Conservation (phyloP, 2,888 invertebrate species). For the Graphium colonna region DNA sequence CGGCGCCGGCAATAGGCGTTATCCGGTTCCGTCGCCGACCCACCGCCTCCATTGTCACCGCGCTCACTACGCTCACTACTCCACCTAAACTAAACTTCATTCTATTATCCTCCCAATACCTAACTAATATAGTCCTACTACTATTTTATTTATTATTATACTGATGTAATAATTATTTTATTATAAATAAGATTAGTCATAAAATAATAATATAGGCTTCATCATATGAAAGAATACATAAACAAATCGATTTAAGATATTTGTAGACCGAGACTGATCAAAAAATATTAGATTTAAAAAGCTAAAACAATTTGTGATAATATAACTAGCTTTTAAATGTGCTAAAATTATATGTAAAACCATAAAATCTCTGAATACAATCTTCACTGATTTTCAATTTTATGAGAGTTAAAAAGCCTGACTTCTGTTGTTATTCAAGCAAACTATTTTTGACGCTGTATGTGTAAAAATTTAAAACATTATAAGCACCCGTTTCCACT, state of each 20-base stretch:
- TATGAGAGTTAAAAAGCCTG: not conserved
- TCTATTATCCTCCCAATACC: slow-evolving; percentile 61
- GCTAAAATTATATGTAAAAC: too few relatives aligned
- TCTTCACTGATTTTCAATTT: not conserved
- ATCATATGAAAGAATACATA: not conserved
- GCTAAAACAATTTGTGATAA: too few relatives aligned
- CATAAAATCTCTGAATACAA: too few relatives aligned
- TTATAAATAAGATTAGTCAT: too few relatives aligned
- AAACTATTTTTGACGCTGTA: slow-evolving; percentile 33
- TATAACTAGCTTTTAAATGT: too few relatives aligned
- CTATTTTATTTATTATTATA: too few relatives aligned
- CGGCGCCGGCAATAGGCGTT: slow-evolving; percentile 75
- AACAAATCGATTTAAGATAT: not conserved
- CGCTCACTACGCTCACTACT: slow-evolving; percentile 33
- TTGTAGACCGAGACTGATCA: too few relatives aligned
- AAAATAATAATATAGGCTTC: slow-evolving; percentile 20
- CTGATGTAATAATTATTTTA: too few relatives aligned
- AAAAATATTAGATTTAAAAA: too few relatives aligned
- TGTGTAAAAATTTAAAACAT: slow-evolving; percentile 65
- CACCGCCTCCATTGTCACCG: slow-evolving; percentile 55
- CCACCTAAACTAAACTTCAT: slow-evolving; percentile 57
- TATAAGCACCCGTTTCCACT: slow-evolving; percentile 65
- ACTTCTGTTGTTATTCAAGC: not conserved
- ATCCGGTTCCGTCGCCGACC: slow-evolving; percentile 75
- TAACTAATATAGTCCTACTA: slow-evolving; percentile 41